A percentile compares a stretch with the other conserved stretches of the same genome.
phyloP scores from a whole-genome alignment of 2,113 vertebrate genomes.

The Chionodraco myersi region DNA sequence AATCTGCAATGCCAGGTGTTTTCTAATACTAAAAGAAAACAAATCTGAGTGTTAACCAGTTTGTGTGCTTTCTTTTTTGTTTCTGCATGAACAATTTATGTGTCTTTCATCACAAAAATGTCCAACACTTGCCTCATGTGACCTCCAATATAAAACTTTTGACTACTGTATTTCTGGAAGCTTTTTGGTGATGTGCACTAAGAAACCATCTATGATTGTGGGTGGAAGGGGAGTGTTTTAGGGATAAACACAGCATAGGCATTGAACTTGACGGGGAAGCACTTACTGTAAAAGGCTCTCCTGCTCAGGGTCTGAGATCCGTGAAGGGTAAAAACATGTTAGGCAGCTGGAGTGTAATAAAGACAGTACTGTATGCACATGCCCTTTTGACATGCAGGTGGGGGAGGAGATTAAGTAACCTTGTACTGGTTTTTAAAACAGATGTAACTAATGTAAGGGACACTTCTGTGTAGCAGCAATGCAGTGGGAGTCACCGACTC shows the following conservation, averaged over 20 bases:
- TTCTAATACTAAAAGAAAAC: neutral
- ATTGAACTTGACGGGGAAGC: slow-evolving; percentile 58
- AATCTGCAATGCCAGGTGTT: slow-evolving; percentile 21
- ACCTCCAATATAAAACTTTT: slow-evolving; percentile 25
- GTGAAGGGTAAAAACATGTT: slow-evolving; percentile 71
- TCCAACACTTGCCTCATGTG: slow-evolving; percentile 9
- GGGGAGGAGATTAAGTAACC: slow-evolving; percentile 8
- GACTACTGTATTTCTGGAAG: slow-evolving; percentile 16
- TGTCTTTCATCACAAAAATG: slow-evolving; percentile 19
- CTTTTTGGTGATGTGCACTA: slow-evolving; percentile 40
- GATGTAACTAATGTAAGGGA: neutral
- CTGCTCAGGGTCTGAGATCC: slow-evolving; percentile 50
- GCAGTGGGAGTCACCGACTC: too few species aligned
- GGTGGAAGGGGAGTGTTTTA: slow-evolving; percentile 52
- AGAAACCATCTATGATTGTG: slow-evolving; percentile 51
- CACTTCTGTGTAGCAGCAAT: too few species aligned
- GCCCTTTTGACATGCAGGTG: slow-evolving; percentile 49
- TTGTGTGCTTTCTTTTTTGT: neutral
- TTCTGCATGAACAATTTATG: slow-evolving; percentile 16
- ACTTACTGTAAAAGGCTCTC: slow-evolving; percentile 58
- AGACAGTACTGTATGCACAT: slow-evolving; percentile 57
- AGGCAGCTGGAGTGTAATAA: slow-evolving; percentile 63
- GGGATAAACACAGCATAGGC: slow-evolving; percentile 58
- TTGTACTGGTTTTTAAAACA: neutral
- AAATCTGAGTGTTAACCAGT: slow-evolving; percentile 29